These are phyloP conservation scores for Trimorus sp. DNA, from an alignment of 2,888 invertebrate genomes.

Conservation along the genomic window DNA sequence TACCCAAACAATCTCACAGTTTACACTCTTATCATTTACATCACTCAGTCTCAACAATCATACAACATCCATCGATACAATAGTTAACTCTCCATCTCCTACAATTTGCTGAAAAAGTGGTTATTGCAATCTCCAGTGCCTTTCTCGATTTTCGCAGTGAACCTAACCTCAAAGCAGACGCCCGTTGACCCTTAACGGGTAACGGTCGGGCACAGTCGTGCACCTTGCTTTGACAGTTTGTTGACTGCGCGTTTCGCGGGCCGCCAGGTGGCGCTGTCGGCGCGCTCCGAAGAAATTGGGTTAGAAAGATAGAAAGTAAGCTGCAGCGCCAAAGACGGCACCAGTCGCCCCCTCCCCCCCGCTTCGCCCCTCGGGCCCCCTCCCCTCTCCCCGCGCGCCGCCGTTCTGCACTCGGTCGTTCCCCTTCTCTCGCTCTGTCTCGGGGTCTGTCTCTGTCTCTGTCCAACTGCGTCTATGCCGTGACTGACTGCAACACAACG, in stretches of 20 bases:
- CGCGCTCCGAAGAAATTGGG: constrained; percentile 34
- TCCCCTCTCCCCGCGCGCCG: constrained; percentile 4
- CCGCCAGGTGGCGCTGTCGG: not conserved
- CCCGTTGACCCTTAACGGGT: no score
- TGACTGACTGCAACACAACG: constrained; percentile 38
- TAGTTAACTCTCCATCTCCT: no score
- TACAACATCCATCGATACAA: no score
- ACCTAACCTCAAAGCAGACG: no score
- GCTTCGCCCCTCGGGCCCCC: constrained; percentile 7
- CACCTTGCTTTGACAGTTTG: not conserved
- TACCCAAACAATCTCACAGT: no score
- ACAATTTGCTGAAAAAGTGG: no score
- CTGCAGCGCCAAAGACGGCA: constrained; percentile 56
- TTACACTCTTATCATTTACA: no score
- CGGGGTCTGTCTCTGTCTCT: no score
- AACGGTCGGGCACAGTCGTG: not conserved
- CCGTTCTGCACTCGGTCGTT: constrained; percentile 58
- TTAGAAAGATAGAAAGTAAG: constrained; percentile 66
- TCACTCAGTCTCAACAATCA: no score
- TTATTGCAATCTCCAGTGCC: no score
- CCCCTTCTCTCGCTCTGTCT: constrained; percentile 31
- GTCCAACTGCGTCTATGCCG: constrained; percentile 8
- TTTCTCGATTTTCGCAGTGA: no score
- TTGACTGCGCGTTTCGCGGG: not conserved
- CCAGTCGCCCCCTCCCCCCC: constrained; percentile 20